Evolutionary conservation across 2,888 invertebrate species (phyloP).

Genomic region (Teleiodes luculella): DNA sequence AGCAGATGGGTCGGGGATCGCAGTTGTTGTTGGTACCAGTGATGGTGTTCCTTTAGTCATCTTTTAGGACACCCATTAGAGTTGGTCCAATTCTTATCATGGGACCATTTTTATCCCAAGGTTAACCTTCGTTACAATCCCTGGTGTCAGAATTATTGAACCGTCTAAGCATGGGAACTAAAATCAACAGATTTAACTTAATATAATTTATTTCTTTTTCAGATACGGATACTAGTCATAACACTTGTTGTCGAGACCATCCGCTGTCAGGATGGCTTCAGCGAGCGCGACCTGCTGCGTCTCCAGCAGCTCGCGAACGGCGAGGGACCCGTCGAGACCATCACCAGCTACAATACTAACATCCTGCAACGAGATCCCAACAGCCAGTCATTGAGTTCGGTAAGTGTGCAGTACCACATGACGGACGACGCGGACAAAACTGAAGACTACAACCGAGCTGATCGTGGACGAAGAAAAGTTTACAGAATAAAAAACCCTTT

Average conservation of each 20-base stretch:
- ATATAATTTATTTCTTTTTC: constrained; percentile 44
- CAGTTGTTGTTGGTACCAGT: too few relatives aligned
- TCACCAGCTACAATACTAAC: constrained; percentile 54
- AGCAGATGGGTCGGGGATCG: too few relatives aligned
- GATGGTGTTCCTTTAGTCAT: too few relatives aligned
- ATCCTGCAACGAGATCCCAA: constrained; percentile 54
- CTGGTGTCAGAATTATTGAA: too few relatives aligned
- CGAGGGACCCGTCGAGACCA: constrained; percentile 51
- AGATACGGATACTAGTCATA: constrained; percentile 72
- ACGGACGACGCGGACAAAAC: constrained; percentile 52
- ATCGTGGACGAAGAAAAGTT: constrained; percentile 55
- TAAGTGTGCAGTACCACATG: constrained; percentile 53
- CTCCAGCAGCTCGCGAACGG: constrained; percentile 55
- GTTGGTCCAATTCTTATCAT: too few relatives aligned
- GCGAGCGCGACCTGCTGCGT: constrained; percentile 57
- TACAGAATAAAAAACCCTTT: constrained; percentile 71
- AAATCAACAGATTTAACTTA: too few relatives aligned
- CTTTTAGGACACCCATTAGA: too few relatives aligned
- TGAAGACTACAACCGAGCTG: constrained; percentile 50
- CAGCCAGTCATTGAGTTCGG: constrained; percentile 51
- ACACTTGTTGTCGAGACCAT: constrained; percentile 47
- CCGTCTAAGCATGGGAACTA: too few relatives aligned
- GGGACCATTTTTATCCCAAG: too few relatives aligned
- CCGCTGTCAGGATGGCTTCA: constrained; percentile 64
- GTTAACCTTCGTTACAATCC: too few relatives aligned